These are phyloP conservation scores for Scolopax rusticola DNA, from an alignment of 2,797 vertebrate species.

Conservation along the genomic window DNA sequence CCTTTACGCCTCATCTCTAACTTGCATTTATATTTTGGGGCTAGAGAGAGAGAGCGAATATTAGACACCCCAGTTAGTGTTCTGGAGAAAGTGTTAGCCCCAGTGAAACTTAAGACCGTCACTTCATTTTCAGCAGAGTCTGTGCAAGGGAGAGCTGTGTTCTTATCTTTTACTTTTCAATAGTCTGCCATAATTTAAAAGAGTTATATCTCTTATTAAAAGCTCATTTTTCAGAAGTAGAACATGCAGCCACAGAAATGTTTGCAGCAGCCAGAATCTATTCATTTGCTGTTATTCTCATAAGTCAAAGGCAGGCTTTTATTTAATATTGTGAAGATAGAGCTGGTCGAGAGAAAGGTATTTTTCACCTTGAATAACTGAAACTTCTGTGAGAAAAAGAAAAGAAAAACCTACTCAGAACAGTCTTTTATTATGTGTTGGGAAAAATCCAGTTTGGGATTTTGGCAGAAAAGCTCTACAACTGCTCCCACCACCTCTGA, in stretches of 20 bases:
- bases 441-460: neutral
- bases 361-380: neutral
- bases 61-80: neutral
- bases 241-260: neutral
- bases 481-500: too few species aligned
- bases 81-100: neutral
- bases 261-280: neutral
- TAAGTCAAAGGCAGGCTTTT: neutral
- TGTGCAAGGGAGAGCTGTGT: neutral
- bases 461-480: neutral
- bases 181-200: neutral
- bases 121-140: neutral
- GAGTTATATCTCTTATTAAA: neutral
- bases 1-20: neutral
- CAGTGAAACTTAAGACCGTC: neutral
- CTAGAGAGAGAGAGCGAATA: neutral
- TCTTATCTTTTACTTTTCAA: neutral
- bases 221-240: neutral
- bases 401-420: neutral
- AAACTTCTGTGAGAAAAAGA: neutral
- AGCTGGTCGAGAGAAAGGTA: neutral
- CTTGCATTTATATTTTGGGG: neutral
- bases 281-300: neutral
- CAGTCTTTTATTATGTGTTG: neutral
- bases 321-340: neutral